phyloP scores from a whole-genome alignment of 2,113 vertebrate species.

The Hyaena hyaena region DNA sequence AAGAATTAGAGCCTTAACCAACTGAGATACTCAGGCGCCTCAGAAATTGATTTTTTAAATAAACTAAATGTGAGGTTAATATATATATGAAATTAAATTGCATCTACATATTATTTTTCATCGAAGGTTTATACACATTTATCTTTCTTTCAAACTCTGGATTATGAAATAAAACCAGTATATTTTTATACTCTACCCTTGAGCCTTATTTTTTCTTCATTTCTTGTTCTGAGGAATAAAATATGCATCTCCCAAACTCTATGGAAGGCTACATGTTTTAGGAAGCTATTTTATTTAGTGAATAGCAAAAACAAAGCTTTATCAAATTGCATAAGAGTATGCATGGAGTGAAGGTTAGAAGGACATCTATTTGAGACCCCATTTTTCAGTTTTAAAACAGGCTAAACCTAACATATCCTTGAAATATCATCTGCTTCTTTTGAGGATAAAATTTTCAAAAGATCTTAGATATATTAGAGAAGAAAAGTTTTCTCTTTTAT shows the following conservation, averaged over 20 bases:
- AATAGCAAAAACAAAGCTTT: background rate
- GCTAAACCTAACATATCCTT: conserved; percentile 13
- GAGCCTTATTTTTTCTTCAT: conserved; percentile 62
- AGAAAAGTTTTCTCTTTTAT: conserved; percentile 69
- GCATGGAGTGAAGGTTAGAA: background rate
- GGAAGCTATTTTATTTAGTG: conserved; percentile 22
- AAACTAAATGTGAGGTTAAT: background rate
- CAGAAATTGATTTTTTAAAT: background rate
- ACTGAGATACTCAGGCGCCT: too few species aligned
- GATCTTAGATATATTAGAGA: conserved; percentile 62
- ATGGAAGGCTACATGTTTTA: background rate
- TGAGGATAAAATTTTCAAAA: conserved; percentile 54
- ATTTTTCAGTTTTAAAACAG: background rate
- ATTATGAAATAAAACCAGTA: conserved; percentile 72
- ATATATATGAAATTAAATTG: background rate
- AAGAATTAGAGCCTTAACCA: too few species aligned
- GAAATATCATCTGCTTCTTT: conserved; percentile 39
- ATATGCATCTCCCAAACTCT: conserved; percentile 58
- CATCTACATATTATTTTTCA: background rate
- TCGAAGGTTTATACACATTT: background rate
- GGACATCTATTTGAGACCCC: background rate
- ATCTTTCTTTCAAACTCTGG: conserved; percentile 27
- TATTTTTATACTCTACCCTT: conserved; percentile 53
- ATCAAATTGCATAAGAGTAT: background rate
- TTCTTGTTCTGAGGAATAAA: conserved; percentile 72